Conservation (phyloP, 2,113 vertebrate genomes). For the Oncorhynchus masou region DNA sequence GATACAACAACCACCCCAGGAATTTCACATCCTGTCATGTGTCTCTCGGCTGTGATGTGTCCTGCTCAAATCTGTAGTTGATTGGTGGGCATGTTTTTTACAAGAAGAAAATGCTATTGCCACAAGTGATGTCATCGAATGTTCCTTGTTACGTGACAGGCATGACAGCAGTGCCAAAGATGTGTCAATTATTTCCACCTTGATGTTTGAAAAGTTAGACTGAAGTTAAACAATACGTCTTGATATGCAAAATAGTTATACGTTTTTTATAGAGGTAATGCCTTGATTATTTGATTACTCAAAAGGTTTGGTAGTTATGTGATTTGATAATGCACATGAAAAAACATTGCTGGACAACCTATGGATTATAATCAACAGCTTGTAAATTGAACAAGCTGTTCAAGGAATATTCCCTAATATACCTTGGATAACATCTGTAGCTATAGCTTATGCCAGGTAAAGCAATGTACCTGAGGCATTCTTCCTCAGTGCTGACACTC, state of each 20-base stretch:
- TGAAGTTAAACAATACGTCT: no score
- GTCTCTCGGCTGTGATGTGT: conserved; percentile 23
- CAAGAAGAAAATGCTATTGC: background rate
- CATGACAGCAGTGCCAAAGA: background rate
- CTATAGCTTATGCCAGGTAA: background rate
- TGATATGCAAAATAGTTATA: no score
- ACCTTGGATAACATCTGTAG: no score
- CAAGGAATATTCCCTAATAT: no score
- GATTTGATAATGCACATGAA: no score
- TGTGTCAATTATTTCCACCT: background rate
- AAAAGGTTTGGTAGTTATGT: no score
- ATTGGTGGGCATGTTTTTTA: conserved; percentile 15
- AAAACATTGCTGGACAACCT: no score
- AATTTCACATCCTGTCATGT: conserved; percentile 42
- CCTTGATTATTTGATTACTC: no score
- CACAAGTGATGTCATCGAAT: background rate
- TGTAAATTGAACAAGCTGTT: no score
- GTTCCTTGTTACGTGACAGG: background rate
- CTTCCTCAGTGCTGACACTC: background rate
- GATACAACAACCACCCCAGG: conserved; percentile 44
- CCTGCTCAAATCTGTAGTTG: conserved; percentile 7
- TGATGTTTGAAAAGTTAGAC: background rate
- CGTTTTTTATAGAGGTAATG: no score
- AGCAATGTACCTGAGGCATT: background rate
- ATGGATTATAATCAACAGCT: no score